Conservation (phyloP, 2,797 vertebrate genomes). For the Eutrigla gurnardus region DNA sequence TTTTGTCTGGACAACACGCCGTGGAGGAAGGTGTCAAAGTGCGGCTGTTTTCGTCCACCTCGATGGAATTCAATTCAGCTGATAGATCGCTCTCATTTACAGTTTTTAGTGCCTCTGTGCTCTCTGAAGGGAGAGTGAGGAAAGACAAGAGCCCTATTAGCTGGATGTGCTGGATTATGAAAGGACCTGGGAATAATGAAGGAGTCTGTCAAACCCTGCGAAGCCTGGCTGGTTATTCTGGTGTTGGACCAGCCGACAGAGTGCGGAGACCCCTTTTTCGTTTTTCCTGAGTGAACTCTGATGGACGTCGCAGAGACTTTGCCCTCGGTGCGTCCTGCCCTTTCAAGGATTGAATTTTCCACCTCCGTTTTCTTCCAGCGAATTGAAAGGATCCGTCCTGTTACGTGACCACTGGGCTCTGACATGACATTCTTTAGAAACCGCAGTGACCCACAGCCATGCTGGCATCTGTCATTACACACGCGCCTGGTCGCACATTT, state of each 20-base stretch:
- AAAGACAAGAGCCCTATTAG: conserved; percentile 61
- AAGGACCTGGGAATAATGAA: conserved; percentile 55
- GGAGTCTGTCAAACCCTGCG: conserved; percentile 44
- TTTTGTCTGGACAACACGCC: conserved; percentile 48
- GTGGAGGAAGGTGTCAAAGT: conserved; percentile 48
- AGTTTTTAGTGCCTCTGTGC: conserved; percentile 50
- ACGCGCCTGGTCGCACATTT: conserved; percentile 40
- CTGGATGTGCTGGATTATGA: conserved; percentile 41
- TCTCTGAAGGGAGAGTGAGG: conserved; percentile 27
- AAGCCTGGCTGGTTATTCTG: conserved; percentile 32
- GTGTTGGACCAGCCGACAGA: not conserved
- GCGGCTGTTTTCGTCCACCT: conserved; percentile 32
- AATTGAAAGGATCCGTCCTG: conserved; percentile 31
- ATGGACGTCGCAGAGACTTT: conserved; percentile 21
- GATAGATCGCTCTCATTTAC: conserved; percentile 64
- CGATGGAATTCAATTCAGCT: conserved; percentile 53
- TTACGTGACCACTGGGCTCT: conserved; percentile 38
- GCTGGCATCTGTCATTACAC: conserved; percentile 55
- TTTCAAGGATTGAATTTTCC: conserved; percentile 32
- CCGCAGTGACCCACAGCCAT: conserved; percentile 44
- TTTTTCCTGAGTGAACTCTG: conserved; percentile 19
- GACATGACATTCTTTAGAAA: conserved; percentile 43
- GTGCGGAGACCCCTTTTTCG: not conserved
- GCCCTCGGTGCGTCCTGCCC: not conserved
- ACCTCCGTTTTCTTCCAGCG: conserved; percentile 22